Conservation (phyloP, 2,888 invertebrate genomes). For the Globia sparganii region DNA sequence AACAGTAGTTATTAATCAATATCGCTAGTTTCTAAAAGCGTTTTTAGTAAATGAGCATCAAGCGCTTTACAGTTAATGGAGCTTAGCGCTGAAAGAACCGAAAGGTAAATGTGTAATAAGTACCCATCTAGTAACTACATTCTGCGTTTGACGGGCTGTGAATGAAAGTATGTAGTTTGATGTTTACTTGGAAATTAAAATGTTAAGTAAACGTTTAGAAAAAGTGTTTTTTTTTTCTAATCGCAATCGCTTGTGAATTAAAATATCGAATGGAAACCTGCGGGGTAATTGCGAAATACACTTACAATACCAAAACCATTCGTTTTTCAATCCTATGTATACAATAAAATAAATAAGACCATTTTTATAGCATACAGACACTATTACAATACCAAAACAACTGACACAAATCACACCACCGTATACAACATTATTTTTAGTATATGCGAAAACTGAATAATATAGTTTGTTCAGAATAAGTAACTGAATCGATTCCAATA, state of each 20-base stretch:
- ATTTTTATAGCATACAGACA: no score
- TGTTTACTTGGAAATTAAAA: slow-evolving; percentile 5
- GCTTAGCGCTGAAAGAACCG: background rate
- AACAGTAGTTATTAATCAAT: slow-evolving; percentile 21
- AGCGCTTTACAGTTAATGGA: slow-evolving; percentile 14
- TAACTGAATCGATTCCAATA: no score
- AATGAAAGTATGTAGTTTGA: background rate
- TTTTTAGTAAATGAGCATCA: slow-evolving; percentile 4
- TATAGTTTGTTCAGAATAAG: no score
- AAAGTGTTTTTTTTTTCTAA: background rate
- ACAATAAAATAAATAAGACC: background rate
- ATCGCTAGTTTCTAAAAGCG: slow-evolving; percentile 16
- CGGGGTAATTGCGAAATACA: background rate
- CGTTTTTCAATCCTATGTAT: background rate
- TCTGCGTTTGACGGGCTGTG: slow-evolving; percentile 9
- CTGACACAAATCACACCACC: no score
- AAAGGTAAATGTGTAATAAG: slow-evolving; percentile 3
- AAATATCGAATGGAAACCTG: background rate
- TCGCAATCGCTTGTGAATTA: background rate
- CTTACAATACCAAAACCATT: background rate
- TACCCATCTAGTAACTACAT: background rate
- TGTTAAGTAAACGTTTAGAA: background rate
- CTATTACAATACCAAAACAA: no score
- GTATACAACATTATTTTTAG: no score
- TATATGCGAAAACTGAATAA: no score